Conservation (phyloP, 1,140 invertebrate genomes). For the Euwallacea fornicatus region DNA sequence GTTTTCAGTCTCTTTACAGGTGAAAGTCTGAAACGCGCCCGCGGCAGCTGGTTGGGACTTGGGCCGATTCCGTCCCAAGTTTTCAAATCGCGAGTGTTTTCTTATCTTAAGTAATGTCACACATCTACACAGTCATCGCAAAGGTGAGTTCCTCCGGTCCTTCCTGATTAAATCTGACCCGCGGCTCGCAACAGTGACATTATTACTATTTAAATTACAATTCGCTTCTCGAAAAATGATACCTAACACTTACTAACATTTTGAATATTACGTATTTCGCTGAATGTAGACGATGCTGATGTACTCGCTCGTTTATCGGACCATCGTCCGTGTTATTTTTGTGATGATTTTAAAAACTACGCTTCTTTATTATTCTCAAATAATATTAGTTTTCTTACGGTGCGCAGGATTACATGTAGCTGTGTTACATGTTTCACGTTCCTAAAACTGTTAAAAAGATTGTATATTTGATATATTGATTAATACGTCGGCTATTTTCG, state of each 20-base stretch:
- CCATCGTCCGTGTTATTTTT: too few species aligned
- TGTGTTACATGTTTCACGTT: too few species aligned
- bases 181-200: conserved; percentile 20
- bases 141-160: conserved; percentile 27
- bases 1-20: conserved; percentile 31
- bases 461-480: background rate
- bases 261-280: background rate
- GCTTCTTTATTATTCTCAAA: too few species aligned
- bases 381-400: too few species aligned
- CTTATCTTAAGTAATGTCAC: conserved; percentile 28
- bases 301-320: background rate
- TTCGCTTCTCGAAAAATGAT: background rate
- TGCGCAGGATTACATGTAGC: too few species aligned
- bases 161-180: conserved; percentile 34
- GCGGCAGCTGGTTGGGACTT: conserved; percentile 11
- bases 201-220: conserved; percentile 14
- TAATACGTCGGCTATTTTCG: background rate
- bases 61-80: conserved; percentile 8
- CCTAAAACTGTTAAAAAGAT: background rate
- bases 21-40: conserved; percentile 32
- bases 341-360: too few species aligned
- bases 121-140: conserved; percentile 11
- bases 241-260: conserved; percentile 5
- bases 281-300: conserved; percentile 30
- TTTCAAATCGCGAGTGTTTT: conserved; percentile 21